Base-by-base conservation (phyloP, 2,888 invertebrate species). In the Caradrina clavipalpis region DNA sequence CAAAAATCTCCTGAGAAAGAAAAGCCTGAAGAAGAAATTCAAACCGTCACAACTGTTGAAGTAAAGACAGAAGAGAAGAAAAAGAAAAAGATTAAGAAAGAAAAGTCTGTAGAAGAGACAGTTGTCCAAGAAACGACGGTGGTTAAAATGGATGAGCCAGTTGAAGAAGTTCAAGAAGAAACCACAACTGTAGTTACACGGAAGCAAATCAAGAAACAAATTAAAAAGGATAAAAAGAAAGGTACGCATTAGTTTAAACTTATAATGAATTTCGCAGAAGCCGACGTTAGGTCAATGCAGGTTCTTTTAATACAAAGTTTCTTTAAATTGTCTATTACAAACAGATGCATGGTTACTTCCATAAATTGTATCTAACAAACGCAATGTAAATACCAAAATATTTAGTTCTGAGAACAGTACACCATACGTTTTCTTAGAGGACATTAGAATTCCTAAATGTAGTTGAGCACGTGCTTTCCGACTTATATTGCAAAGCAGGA, bases 331-430 rank as follows among this genome's bases (percentile, higher is more conserved):
- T 75, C 57, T 63, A 54, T 66, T 54, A 56, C 39, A 86, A 81
- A 89, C 93, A 92, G 94, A 94, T 93, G 94, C 94, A 94, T 94
- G 94, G 92, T 85, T 90, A 78, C 89, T 21, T 85, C 72, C 79
- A 85, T 72, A 59, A 65, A 47, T 83, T 82, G 61, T 70, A 55
- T 49, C 55, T 77, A 74, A 78, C 62, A 69, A 76, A 57, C 45
- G 22, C 63, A 51, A 62, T 83, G 78, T 80, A 74, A 60, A 83
- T 72, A 80, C 35, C 61, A 62, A 56, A 49, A 63, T 60, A 56
- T 49, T 53, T 39, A 59, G 35, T 69, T 62, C 58, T 22, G n/a
- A 31, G 17, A 45, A 42, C 35, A 63, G 11, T 51, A 39, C 22
- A 50, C 49, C 22, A 55, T 39, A 19, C 22, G 4, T 35, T 35